These are phyloP conservation scores for Pampus argenteus DNA, from an alignment of 2,797 vertebrate genomes.

Conservation along the genomic window DNA sequence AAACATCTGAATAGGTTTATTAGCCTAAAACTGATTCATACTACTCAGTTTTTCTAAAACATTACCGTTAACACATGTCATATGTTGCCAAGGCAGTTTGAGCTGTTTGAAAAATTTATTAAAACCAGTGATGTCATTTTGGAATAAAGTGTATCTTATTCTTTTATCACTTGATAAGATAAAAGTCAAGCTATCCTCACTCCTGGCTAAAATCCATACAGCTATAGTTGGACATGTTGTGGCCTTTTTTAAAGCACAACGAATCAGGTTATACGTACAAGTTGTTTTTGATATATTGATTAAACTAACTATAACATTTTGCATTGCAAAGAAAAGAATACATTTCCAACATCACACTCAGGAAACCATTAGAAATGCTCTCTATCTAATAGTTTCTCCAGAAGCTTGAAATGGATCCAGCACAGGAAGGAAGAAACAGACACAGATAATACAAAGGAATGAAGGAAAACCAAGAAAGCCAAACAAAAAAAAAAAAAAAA, in stretches of 20 bases:
- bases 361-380: slow-evolving; percentile 1
- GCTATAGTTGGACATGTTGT: background rate
- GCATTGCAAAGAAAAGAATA: background rate
- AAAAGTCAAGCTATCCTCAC: slow-evolving; percentile 7
- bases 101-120: slow-evolving; percentile 8
- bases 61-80: background rate
- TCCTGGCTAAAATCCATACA: background rate
- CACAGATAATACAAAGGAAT: background rate
- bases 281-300: slow-evolving; percentile 14
- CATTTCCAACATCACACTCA: background rate
- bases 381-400: slow-evolving; percentile 38
- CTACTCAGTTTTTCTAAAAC: slow-evolving; percentile 14
- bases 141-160: background rate
- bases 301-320: too few species aligned
- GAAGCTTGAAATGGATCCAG: slow-evolving; percentile 36
- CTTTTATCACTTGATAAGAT: slow-evolving; percentile 2
- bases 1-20: slow-evolving; percentile 46
- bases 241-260: background rate
- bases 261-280: slow-evolving; percentile 12
- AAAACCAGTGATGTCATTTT: background rate
- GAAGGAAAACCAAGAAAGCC: background rate
- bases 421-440: background rate
- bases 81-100: slow-evolving; percentile 22
- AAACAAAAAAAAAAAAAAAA: background rate
- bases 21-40: background rate